phyloP scores from a whole-genome alignment of 2,113 vertebrate genomes.

The Mobula hypostoma region DNA sequence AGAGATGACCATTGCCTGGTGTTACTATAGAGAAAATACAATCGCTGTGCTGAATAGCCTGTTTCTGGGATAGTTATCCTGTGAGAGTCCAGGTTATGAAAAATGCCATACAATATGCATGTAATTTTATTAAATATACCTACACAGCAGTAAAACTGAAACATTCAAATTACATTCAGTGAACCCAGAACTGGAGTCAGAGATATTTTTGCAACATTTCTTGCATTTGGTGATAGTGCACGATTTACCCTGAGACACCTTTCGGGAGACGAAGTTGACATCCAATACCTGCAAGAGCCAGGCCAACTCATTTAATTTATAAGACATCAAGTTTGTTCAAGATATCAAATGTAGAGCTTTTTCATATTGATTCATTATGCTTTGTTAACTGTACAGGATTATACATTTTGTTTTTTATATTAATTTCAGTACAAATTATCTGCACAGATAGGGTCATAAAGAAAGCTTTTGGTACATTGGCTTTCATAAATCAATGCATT shows the following conservation, averaged over 20 bases:
- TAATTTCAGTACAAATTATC: background rate
- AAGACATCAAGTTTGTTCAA: slow-evolving; percentile 28
- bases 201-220: slow-evolving; percentile 52
- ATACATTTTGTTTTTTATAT: background rate
- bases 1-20: too few relatives aligned
- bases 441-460: too few relatives aligned
- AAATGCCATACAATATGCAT: background rate
- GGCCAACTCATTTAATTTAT: slow-evolving; percentile 36
- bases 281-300: slow-evolving; percentile 46
- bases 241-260: slow-evolving; percentile 48
- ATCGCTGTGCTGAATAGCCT: background rate
- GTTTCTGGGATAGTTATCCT: background rate
- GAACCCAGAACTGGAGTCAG: background rate
- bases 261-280: slow-evolving; percentile 61
- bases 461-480: too few relatives aligned
- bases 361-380: slow-evolving; percentile 3
- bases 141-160: background rate
- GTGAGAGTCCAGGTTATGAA: background rate
- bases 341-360: background rate
- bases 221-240: slow-evolving; percentile 52
- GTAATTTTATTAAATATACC: background rate
- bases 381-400: background rate
- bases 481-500: too few relatives aligned
- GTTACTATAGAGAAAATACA: too few relatives aligned
- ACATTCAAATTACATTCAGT: background rate